These are phyloP conservation scores for Odobenus rosmarus DNA, from an alignment of 2,113 vertebrate genomes.

Conservation along the genomic window DNA sequence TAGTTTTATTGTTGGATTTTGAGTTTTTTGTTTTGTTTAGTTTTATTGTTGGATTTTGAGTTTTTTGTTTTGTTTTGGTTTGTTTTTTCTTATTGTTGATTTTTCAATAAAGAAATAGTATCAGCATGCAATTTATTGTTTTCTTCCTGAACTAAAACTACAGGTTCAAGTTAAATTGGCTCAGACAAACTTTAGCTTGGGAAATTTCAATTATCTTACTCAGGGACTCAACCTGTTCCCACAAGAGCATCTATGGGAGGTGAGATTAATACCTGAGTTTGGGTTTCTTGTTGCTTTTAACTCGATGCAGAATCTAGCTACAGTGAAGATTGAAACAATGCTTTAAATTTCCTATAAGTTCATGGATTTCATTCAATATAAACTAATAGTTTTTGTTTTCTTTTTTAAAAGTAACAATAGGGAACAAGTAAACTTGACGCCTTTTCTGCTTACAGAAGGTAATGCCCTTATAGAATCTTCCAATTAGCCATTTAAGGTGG, in stretches of 20 bases:
- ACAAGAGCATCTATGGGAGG: not conserved
- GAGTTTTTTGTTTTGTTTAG: not conserved
- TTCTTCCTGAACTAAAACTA: conserved; percentile 37
- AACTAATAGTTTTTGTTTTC: conserved; percentile 57
- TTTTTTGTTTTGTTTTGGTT: not conserved
- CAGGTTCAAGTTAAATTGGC: not conserved
- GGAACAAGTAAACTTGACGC: conserved; percentile 48
- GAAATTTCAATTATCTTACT: not conserved
- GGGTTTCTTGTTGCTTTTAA: not conserved
- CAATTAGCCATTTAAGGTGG: conserved; percentile 30
- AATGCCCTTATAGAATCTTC: not conserved
- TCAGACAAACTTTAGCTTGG: not conserved
- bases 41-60: not conserved
- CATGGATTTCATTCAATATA: conserved; percentile 76
- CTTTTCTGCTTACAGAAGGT: conserved; percentile 75
- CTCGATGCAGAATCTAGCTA: conserved; percentile 3
- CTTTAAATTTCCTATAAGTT: conserved; percentile 71
- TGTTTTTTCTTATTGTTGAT: not conserved
- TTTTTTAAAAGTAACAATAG: conserved; percentile 57
- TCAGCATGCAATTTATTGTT: not conserved
- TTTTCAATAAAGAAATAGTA: not conserved
- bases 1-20: not conserved
- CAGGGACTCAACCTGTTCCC: not conserved
- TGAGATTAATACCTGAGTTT: not conserved
- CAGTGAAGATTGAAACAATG: conserved; percentile 62